Base-by-base conservation (phyloP, 2,113 vertebrate genomes). In the Hiodon alosoides region DNA sequence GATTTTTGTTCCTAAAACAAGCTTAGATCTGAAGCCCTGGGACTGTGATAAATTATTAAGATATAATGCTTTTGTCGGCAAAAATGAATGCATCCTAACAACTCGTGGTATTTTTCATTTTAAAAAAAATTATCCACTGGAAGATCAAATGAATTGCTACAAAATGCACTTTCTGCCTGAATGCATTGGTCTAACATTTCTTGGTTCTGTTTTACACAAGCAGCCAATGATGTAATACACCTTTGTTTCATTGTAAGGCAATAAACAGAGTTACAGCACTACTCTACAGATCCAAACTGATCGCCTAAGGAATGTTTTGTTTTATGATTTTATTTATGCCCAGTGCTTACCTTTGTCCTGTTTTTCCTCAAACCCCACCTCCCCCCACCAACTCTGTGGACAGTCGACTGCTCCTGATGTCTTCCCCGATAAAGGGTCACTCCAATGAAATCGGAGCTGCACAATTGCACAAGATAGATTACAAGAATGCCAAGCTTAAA, bases 61-160 rank as follows among this genome's bases (percentile, higher is more conserved):
- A 67, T 50, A 46, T 51, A 57, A 50, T 76, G 67, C 75, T 69
- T 62, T 48, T 52, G 73, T 72, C 70, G 52, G 77, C 17, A 68
- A 76, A 80, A 46, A 46, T 58, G 14, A 52, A 60, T 4, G 46
- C 13, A 6, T 55, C 57, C 55, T 54, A 69, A 69, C 62, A 46
- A 17, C 50, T 58, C 51, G 59, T 46, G 13, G 48, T n/a, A 13
- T 48, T 53, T 71, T 61, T 47, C 58, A 51, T 16, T 3, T n/a
- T 13, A 64, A 64, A 3, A 64, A 46, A 47, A 17, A 17, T 66
- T 66, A 48, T 66, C 64, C 46, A 47, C 31, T 66, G 46, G 16
- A 10, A 60, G 64, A 66, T 8, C 9, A 46, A 46, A 57, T 9
- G 46, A 55, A 54, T 47, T 67, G 50, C 31, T 14, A 58, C 7